Conservation (phyloP, 2,888 invertebrate species). For the Pecten maximus region DNA sequence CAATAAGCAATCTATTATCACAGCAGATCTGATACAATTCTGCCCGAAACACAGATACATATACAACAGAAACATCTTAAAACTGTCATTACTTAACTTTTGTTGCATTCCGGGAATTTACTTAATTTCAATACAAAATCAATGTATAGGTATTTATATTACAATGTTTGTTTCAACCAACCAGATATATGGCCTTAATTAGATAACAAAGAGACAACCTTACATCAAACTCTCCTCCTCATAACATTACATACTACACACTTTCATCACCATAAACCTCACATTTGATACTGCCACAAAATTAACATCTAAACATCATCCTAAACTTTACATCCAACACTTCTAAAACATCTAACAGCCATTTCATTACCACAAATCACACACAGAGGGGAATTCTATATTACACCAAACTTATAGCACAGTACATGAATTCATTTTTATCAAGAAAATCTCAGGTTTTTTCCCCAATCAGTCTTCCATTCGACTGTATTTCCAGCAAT, state of each 20-base stretch:
- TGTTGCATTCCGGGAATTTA: neutral
- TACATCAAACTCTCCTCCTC: neutral
- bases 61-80: neutral
- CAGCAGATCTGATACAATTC: neutral
- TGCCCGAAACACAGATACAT: neutral
- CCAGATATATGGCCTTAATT: neutral
- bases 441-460: neutral
- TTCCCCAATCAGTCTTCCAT: neutral
- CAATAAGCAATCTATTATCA: neutral
- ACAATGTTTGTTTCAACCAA: neutral
- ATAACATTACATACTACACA: neutral
- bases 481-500: neutral
- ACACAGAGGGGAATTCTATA: neutral
- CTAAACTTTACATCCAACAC: neutral
- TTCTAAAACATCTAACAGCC: neutral
- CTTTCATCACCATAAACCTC: neutral
- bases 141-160: neutral
- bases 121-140: neutral
- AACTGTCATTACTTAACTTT: neutral
- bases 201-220: neutral
- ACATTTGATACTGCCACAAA: no score
- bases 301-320: no score
- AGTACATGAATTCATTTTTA: neutral
- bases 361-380: slow-evolving; percentile 29
- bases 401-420: neutral